A percentile compares a stretch with the other conserved stretches of the same genome.
Evolutionary conservation across 2,113 vertebrate genomes (phyloP).

Genomic region (Myiagra hebetior): DNA sequence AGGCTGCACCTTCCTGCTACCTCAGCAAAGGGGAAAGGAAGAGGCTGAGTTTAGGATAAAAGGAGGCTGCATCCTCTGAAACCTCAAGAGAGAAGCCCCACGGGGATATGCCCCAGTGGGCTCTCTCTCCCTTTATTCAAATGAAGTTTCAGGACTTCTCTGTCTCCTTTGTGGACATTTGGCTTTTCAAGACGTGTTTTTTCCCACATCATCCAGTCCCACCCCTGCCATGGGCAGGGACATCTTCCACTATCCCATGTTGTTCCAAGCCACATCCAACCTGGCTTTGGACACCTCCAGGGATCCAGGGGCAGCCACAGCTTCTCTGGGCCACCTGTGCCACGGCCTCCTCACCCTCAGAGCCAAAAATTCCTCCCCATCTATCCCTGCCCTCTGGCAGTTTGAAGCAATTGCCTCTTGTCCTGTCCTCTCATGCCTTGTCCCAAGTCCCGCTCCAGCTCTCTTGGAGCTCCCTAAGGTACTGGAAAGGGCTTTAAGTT

Average conservation of each 20-base stretch:
- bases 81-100: accelerated
- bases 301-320: background rate
- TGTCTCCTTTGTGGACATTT: no score
- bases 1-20: background rate
- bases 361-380: background rate
- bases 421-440: no score
- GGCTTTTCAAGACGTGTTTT: accelerated
- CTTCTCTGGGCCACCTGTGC: background rate
- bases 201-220: accelerated
- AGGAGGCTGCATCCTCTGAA: background rate
- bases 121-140: background rate
- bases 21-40: background rate
- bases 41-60: background rate
- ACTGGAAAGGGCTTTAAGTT: background rate
- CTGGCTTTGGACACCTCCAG: background rate
- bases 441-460: background rate
- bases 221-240: no score
- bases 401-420: background rate
- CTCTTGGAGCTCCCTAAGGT: background rate
- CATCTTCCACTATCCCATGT: accelerated
- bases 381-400: accelerated
- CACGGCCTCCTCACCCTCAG: accelerated
- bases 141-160: background rate
- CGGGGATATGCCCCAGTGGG: accelerated
- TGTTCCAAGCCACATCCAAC: accelerated